A percentile compares a stretch with the other conserved stretches of the same genome.
phyloP scores from a whole-genome alignment of 2,888 invertebrate species.

The Labia minor region DNA sequence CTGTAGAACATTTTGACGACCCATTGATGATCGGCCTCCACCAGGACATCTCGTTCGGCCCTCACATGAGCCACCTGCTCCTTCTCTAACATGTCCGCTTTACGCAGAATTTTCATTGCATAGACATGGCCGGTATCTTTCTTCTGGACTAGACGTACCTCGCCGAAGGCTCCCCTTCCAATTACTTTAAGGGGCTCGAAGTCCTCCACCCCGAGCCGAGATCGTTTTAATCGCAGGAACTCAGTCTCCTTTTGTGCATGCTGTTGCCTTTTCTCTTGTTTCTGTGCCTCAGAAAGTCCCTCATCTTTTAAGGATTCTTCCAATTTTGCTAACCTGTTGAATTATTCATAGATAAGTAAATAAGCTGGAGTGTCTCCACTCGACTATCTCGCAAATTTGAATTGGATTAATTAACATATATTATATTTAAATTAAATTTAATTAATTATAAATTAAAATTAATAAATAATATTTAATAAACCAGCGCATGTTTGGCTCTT shows the following conservation, averaged over 20 bases:
- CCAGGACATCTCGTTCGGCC: conserved; percentile 94
- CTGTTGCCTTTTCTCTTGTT: conserved; percentile 83
- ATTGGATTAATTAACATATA: too few species aligned
- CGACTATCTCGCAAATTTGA: too few species aligned
- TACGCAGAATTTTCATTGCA: conserved; percentile 98
- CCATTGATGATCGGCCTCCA: conserved; percentile 99
- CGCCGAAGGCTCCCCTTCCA: conserved; percentile 86
- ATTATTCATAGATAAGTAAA: conserved; percentile 22
- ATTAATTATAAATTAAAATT: too few species aligned
- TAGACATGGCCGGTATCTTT: conserved; percentile 99
- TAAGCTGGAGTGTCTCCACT: too few species aligned
- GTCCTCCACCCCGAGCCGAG: conserved; percentile 92
- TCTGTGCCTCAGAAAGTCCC: conserved; percentile 85
- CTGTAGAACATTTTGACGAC: conserved; percentile 99
- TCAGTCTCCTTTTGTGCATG: conserved; percentile 99
- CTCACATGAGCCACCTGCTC: conserved; percentile 97
- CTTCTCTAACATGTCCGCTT: conserved; percentile 98
- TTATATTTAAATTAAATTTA: conserved; percentile 13
- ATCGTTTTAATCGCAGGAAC: conserved; percentile 89
- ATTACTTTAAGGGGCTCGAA: conserved; percentile 91
- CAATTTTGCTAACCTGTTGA: conserved; percentile 67
- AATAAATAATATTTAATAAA: background rate
- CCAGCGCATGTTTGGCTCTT: too few species aligned
- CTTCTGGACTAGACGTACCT: conserved; percentile 96
- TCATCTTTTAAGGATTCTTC: conserved; percentile 96